phyloP scores from a whole-genome alignment of 2,113 vertebrate species.

The Lamprotornis superbus region DNA sequence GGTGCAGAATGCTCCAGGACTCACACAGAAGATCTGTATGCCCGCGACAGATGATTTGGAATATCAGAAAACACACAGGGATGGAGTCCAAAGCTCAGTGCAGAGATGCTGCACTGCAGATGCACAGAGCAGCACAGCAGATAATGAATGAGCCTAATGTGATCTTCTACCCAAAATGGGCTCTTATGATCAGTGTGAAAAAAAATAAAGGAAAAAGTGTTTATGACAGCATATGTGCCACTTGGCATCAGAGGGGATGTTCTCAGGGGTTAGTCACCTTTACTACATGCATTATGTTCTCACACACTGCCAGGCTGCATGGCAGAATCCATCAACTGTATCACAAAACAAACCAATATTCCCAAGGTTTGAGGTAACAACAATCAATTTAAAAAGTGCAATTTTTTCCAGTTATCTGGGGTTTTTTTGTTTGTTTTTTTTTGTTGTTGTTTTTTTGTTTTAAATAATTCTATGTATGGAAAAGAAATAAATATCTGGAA shows the following conservation, averaged over 20 bases:
- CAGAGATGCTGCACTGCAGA: constrained; percentile 32
- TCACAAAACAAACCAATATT: constrained; percentile 22
- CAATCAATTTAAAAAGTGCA: constrained; percentile 18
- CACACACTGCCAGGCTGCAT: not conserved
- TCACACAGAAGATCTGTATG: not conserved
- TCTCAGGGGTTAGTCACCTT: not conserved
- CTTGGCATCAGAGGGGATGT: not conserved
- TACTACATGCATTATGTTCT: not conserved
- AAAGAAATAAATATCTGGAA: constrained; percentile 1
- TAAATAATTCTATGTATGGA: not conserved
- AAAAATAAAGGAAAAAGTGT: not conserved
- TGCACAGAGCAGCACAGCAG: constrained; percentile 18
- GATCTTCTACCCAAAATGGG: not conserved
- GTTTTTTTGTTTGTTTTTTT: not conserved
- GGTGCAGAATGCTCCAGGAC: not conserved
- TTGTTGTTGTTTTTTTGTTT: not conserved
- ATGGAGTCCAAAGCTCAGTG: not conserved
- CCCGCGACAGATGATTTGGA: not conserved
- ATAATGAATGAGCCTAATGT: constrained; percentile 8
- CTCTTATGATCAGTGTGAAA: not conserved
- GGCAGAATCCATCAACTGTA: constrained; percentile 2
- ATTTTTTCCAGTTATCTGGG: not conserved
- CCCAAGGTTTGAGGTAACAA: not conserved
- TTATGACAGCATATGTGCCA: not conserved
- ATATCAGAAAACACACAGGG: not conserved